Percentiles rank a stretch among this genome's conserved stretches.
These are phyloP conservation scores for Atta colombica DNA, from an alignment of 1,140 invertebrate species.

Conservation along the genomic window DNA sequence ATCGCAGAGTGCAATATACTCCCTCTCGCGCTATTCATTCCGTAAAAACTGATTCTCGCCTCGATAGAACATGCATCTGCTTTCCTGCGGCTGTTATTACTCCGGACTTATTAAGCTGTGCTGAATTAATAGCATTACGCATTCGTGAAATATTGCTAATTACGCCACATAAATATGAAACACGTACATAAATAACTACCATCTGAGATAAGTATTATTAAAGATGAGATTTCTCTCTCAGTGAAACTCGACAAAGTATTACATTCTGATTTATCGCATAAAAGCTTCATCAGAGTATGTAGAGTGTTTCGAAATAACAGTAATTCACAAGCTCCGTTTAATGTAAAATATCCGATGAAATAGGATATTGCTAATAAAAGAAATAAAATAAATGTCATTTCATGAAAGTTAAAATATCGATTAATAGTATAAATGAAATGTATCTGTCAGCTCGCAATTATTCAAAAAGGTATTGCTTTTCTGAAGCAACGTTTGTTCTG, in stretches of 20 bases:
- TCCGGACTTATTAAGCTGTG: conserved; percentile 39
- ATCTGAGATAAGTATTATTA: conserved; percentile 43
- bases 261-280: conserved; percentile 11
- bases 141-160: conserved; percentile 49
- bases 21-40: conserved; percentile 36
- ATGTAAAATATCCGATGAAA: background rate
- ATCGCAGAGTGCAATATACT: background rate
- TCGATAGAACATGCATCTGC: conserved; percentile 31
- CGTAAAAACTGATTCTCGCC: conserved; percentile 43
- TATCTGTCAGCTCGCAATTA: background rate
- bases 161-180: conserved; percentile 38
- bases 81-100: conserved; percentile 36
- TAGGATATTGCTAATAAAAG: background rate
- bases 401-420: background rate
- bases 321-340: conserved; percentile 1
- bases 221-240: conserved; percentile 16
- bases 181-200: background rate
- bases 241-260: conserved; percentile 10
- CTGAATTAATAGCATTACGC: conserved; percentile 54
- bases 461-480: background rate
- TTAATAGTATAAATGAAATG: background rate
- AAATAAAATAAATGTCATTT: background rate
- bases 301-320: background rate
- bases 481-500: background rate
- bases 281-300: conserved; percentile 9